Base-by-base conservation (phyloP, 2,888 invertebrate genomes). In the Phengaris alcon region DNA sequence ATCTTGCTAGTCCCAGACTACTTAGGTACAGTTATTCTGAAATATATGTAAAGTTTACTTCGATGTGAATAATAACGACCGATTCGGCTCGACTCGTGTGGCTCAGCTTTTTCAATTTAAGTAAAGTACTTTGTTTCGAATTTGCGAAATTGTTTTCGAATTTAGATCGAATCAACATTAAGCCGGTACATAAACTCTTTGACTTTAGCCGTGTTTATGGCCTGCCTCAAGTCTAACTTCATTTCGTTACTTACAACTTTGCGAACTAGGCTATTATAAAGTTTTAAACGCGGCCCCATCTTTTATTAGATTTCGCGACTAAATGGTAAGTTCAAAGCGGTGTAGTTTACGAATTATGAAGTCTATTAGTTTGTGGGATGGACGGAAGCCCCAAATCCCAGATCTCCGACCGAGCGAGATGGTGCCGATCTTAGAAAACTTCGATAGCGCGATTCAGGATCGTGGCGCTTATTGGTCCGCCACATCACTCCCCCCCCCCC, bases 201-300 rank as follows among this genome's bases (percentile, higher is more conserved):
- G 72, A 72, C 72, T 72, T 72, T 35, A 54, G 54, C 22, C 70
- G 51, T 69, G 75, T 75, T 75, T 75, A 75, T 54, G 75, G 48
- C 57, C 74, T 68, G 68, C 55, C 69, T 75, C 68, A 69, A 75
- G 75, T 75, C 75, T 55, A 75, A 69, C 75, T 69, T 48, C 69
- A 75, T 75, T 68, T 75, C 46, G 55, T 69, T 69, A 57, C 75
- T 75, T 57, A 46, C 72, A 75, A 75, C 55, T 75, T 75, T 54
- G 68, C 54, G 69, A 75, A 69, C 55, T 74, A 68, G 12, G 69
- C 68, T 55, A 69, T 75, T 75, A 75, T 54, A 69, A 75, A 75
- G 75, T 75, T 69, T 75, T 57, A 72, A 72, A 52, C 51, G 72
- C 72, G 48, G n/a, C 69, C 72, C 72, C 22, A 35, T 54, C 70